phyloP scores from a whole-genome alignment of 2,888 invertebrate genomes.

The Agrypnus murinus region DNA sequence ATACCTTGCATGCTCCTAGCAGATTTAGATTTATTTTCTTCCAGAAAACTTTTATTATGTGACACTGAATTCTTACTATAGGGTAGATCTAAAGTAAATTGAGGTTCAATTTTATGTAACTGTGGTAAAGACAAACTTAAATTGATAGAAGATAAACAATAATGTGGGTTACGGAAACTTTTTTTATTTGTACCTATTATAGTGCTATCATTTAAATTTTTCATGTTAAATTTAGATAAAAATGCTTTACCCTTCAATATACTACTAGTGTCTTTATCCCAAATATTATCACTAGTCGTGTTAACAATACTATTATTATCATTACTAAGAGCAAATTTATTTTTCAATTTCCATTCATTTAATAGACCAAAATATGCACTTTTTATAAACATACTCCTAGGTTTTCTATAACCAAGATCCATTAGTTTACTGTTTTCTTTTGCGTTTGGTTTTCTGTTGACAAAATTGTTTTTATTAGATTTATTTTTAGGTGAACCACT shows the following conservation, averaged over 20 bases:
- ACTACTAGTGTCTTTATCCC: slow-evolving; percentile 76
- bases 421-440: slow-evolving; percentile 60
- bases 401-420: slow-evolving; percentile 49
- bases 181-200: slow-evolving; percentile 42
- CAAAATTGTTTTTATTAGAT: slow-evolving; percentile 64
- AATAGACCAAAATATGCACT: slow-evolving; percentile 58
- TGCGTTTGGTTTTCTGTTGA: slow-evolving; percentile 66
- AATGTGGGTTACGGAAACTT: slow-evolving; percentile 21
- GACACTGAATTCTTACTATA: not conserved
- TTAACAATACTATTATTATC: slow-evolving; percentile 3
- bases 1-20: not conserved
- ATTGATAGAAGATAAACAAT: slow-evolving; percentile 42
- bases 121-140: slow-evolving; percentile 39
- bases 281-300: slow-evolving; percentile 61
- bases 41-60: not conserved
- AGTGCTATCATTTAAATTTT: slow-evolving; percentile 36
- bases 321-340: slow-evolving; percentile 51
- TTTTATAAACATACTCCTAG: slow-evolving; percentile 42
- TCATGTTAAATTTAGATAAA: slow-evolving; percentile 41
- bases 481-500: slow-evolving; percentile 54
- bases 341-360: slow-evolving; percentile 58
- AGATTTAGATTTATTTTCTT: slow-evolving; percentile 1
- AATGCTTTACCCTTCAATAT: slow-evolving; percentile 68
- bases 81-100: slow-evolving; percentile 14
- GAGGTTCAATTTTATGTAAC: slow-evolving; percentile 36